These are phyloP conservation scores for Digitonthophagus gazella DNA, from an alignment of 2,888 invertebrate species.

Conservation along the genomic window DNA sequence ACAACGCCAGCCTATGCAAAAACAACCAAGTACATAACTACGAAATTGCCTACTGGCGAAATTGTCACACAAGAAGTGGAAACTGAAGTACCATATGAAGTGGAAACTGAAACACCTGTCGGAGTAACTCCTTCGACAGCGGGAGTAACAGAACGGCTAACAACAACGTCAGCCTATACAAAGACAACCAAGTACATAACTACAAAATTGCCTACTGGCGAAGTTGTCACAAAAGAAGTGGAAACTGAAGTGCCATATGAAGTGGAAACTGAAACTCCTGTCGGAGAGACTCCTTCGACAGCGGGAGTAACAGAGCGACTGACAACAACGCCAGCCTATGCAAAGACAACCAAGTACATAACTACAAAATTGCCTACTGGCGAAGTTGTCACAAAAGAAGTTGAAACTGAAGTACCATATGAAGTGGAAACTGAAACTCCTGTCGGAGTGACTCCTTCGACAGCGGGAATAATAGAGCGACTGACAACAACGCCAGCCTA, in stretches of 20 bases:
- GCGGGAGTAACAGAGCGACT: no score
- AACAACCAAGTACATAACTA: background rate
- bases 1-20: background rate
- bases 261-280: background rate
- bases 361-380: background rate
- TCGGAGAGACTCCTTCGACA: background rate
- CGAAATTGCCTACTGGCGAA: background rate
- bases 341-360: background rate
- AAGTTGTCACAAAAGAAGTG: background rate
- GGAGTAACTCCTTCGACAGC: background rate
- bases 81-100: background rate
- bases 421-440: background rate
- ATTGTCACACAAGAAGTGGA: background rate
- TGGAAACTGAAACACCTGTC: background rate
- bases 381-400: background rate
- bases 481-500: background rate
- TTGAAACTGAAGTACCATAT: background rate
- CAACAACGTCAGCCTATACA: slow-evolving; percentile 10
- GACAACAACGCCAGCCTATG: no score
- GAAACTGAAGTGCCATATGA: background rate
- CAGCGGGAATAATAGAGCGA: no score
- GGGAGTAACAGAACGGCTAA: background rate
- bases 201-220: slow-evolving; percentile 2
- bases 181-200: slow-evolving; percentile 4
- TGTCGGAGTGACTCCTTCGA: background rate